Conservation (phyloP, 2,888 invertebrate genomes). For the Hymenopus coronatus region DNA sequence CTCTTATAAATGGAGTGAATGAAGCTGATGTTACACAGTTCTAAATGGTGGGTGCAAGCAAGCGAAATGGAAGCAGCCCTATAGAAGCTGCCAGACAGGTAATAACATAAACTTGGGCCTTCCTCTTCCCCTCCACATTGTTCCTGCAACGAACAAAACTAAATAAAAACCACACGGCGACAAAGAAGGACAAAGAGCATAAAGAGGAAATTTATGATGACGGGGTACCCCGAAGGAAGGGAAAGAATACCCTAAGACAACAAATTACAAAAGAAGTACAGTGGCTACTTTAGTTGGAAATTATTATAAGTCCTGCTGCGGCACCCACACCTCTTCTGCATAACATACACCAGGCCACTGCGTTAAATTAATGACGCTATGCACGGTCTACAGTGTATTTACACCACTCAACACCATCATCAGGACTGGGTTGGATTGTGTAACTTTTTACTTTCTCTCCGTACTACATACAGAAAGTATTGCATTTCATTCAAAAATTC, state of each 20-base stretch:
- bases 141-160: slow-evolving; percentile 10
- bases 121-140: slow-evolving; percentile 4
- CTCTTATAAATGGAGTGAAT: too few relatives aligned
- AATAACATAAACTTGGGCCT: slow-evolving; percentile 14
- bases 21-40: background rate
- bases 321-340: background rate
- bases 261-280: background rate
- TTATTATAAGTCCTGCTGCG: background rate
- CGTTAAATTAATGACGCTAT: background rate
- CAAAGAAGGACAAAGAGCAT: slow-evolving; percentile 16
- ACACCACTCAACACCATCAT: background rate
- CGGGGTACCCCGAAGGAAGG: background rate
- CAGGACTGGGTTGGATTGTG: background rate
- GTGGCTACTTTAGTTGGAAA: background rate
- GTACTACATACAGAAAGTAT: too few relatives aligned
- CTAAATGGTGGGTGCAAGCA: background rate
- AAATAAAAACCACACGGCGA: slow-evolving; percentile 15
- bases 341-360: background rate
- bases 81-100: background rate
- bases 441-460: too few relatives aligned
- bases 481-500: too few relatives aligned
- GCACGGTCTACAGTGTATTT: background rate
- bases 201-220: slow-evolving; percentile 12
- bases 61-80: background rate
- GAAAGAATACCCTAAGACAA: background rate